Conservation (phyloP, 2,113 vertebrate genomes). For the Amblyopsis rosae region DNA sequence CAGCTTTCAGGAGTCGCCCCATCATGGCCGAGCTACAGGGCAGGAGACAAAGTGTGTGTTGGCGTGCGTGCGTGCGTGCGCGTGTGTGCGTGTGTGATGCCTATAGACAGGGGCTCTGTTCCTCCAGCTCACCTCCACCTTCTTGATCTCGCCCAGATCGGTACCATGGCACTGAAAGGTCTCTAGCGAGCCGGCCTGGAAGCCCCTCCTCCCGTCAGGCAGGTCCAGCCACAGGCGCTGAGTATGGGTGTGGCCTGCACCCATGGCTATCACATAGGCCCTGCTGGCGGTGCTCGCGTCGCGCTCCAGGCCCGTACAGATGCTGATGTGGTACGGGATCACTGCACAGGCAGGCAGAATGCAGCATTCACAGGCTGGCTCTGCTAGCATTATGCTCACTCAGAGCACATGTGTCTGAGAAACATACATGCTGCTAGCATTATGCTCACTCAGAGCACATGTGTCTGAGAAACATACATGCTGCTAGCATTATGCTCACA, state of each 20-base stretch:
- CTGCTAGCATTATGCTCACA: too few relatives aligned
- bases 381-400: too few relatives aligned
- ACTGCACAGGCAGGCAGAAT: conserved; percentile 68
- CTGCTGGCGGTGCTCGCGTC: conserved; percentile 89
- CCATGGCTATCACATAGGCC: conserved; percentile 86
- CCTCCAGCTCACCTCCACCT: conserved; percentile 84
- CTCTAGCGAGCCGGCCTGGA: conserved; percentile 85
- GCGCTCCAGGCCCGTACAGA: conserved; percentile 84
- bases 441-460: too few relatives aligned
- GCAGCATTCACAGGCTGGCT: conserved; percentile 1
- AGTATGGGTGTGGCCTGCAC: conserved; percentile 78
- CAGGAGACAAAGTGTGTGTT: conserved; percentile 28
- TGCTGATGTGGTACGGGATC: conserved; percentile 88
- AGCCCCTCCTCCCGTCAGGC: conserved; percentile 79
- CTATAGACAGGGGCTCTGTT: conserved; percentile 4
- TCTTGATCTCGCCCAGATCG: conserved; percentile 91
- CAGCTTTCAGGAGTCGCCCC: conserved; percentile 95
- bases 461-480: too few relatives aligned
- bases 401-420: too few relatives aligned
- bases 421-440: neutral
- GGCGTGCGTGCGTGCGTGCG: neutral
- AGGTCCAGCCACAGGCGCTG: conserved; percentile 90
- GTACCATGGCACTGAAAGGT: conserved; percentile 83
- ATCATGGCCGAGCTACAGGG: conserved; percentile 88
- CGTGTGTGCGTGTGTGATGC: neutral